Percentiles rank a stretch among this genome's conserved stretches.
Conservation (phyloP, 1,140 invertebrate species). For the Coelopa frigida region DNA sequence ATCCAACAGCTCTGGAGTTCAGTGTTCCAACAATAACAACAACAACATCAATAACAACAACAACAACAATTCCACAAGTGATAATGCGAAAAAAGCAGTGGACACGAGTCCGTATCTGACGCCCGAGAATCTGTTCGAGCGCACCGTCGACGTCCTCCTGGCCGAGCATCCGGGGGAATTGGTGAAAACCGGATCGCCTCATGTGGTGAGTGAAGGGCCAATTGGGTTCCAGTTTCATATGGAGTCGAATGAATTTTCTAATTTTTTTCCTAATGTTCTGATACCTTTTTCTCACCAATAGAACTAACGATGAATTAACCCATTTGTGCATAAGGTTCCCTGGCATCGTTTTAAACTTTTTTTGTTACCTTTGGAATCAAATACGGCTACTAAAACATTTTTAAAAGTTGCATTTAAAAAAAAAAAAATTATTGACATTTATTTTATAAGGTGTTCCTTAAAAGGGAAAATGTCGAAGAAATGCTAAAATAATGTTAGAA, state of each 20-base stretch:
- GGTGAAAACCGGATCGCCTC: slow-evolving; percentile 85
- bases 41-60: slow-evolving; percentile 25
- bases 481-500: too few relatives aligned
- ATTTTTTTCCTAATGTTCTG: neutral
- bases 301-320: too few relatives aligned
- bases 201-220: slow-evolving; percentile 56
- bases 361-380: too few relatives aligned
- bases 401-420: too few relatives aligned
- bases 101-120: slow-evolving; percentile 55
- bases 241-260: neutral
- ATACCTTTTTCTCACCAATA: too few relatives aligned
- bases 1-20: slow-evolving; percentile 20
- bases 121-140: slow-evolving; percentile 74
- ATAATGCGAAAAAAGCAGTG: slow-evolving; percentile 23
- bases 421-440: too few relatives aligned
- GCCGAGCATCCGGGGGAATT: slow-evolving; percentile 89
- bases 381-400: too few relatives aligned
- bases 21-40: slow-evolving; percentile 19
- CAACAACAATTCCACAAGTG: slow-evolving; percentile 21
- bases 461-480: too few relatives aligned
- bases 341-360: too few relatives aligned
- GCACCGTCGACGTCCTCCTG: slow-evolving; percentile 70
- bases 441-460: too few relatives aligned
- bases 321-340: too few relatives aligned
- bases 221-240: neutral